Evolutionary conservation across 1,140 invertebrate genomes (phyloP).

Genomic region (Colletes latitarsis): DNA sequence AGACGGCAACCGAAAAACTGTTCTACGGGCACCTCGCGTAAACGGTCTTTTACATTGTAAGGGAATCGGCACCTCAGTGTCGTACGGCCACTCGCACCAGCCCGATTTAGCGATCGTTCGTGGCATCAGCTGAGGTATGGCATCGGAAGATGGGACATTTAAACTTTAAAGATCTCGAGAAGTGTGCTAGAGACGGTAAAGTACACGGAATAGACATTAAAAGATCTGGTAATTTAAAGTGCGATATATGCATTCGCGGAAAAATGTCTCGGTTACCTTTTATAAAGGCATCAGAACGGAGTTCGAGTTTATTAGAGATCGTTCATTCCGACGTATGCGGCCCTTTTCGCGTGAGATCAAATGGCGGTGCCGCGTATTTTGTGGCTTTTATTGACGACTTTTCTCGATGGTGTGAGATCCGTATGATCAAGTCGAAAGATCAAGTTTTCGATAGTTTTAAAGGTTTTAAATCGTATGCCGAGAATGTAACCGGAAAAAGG

Average conservation of each 20-base stretch:
- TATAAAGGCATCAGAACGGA: neutral
- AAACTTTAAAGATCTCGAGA: neutral
- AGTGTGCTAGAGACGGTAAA: neutral
- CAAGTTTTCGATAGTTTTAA: too few relatives aligned
- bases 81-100: neutral
- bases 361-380: too few relatives aligned
- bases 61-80: neutral
- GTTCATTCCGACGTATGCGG: conserved; percentile 1
- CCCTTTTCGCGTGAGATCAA: neutral
- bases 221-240: neutral
- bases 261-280: neutral
- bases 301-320: neutral
- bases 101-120: neutral
- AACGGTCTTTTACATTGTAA: neutral
- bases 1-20: neutral
- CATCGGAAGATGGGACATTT: conserved; percentile 10
- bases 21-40: neutral
- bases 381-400: too few relatives aligned
- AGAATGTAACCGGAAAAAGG: too few relatives aligned
- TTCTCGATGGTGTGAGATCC: too few relatives aligned
- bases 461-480: too few relatives aligned
- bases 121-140: neutral
- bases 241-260: neutral
- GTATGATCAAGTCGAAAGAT: too few relatives aligned
- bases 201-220: neutral